Evolutionary conservation across 1,140 invertebrate genomes (phyloP).

Genomic region (Drosophila subobscura): DNA sequence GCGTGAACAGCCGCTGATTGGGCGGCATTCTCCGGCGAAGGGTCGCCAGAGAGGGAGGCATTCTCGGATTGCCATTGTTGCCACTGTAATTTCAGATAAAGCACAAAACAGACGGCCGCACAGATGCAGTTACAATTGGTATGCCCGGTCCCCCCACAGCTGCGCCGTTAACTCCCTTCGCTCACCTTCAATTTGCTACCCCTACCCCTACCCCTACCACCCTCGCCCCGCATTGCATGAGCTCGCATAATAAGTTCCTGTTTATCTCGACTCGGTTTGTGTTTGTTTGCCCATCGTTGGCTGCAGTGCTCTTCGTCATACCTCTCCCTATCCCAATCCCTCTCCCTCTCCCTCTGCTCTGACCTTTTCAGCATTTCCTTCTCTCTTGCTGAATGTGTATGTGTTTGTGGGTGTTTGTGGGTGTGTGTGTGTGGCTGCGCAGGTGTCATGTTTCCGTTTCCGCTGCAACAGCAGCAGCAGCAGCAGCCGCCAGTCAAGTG

Average conservation of each 20-base stretch:
- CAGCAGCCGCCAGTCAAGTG: conserved; percentile 51
- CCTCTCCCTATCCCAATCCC: neutral
- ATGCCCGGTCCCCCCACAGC: neutral
- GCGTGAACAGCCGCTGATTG: neutral
- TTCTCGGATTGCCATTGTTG: conserved; percentile 42
- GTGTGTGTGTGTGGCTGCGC: conserved; percentile 53
- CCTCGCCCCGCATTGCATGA: conserved; percentile 54
- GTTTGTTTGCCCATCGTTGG: conserved; percentile 56
- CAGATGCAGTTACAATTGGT: conserved; percentile 28
- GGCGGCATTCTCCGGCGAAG: too few species aligned
- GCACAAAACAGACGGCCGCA: conserved; percentile 39
- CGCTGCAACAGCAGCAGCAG: conserved; percentile 45
- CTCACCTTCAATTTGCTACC: too few species aligned
- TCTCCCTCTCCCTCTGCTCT: neutral
- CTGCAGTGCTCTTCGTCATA: conserved; percentile 15
- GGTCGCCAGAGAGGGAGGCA: too few species aligned
- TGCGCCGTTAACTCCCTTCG: conserved; percentile 23
- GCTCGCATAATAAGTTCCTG: conserved; percentile 78
- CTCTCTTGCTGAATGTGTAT: neutral
- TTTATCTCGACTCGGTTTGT: conserved; percentile 71
- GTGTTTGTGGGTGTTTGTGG: conserved; percentile 12
- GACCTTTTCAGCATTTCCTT: neutral
- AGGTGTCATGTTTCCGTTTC: conserved; percentile 79
- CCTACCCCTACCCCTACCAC: neutral
- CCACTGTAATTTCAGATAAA: conserved; percentile 68